Conservation (phyloP, 2,888 invertebrate genomes). For the Tenthredo notha region DNA sequence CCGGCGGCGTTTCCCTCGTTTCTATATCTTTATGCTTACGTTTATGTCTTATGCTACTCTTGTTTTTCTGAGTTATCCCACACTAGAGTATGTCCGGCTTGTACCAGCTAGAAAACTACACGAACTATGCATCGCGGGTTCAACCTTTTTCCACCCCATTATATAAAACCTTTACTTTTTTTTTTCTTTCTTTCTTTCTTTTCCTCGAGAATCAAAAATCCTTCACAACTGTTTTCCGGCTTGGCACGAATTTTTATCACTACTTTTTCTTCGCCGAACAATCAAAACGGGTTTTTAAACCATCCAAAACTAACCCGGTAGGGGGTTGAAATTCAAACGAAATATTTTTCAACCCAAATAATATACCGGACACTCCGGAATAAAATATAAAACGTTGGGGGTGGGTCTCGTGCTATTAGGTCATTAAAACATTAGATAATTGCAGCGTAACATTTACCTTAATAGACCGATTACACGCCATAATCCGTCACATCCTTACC, state of each 20-base stretch:
- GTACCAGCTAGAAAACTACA: neutral
- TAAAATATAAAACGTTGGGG: neutral
- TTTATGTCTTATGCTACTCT: slow-evolving; percentile 24
- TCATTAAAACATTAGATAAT: slow-evolving; percentile 62
- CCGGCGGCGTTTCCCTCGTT: slow-evolving; percentile 8
- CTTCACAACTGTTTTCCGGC: neutral
- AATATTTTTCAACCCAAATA: neutral
- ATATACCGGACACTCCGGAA: neutral
- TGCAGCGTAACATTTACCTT: slow-evolving; percentile 59
- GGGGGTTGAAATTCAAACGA: neutral
- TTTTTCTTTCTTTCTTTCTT: no score
- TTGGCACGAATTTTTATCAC: neutral
- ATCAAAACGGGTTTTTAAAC: neutral
- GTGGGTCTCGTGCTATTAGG: slow-evolving; percentile 57
- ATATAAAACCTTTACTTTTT: neutral
- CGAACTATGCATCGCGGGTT: neutral
- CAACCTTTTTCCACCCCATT: neutral
- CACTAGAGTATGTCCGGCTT: slow-evolving; percentile 8
- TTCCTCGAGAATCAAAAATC: slow-evolving; percentile 11
- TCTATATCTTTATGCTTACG: slow-evolving; percentile 44
- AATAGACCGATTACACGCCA: slow-evolving; percentile 67
- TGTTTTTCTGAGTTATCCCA: slow-evolving; percentile 35
- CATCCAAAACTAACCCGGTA: neutral
- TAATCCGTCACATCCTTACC: slow-evolving; percentile 64
- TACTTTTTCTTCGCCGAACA: neutral